A percentile compares a stretch with the other conserved stretches of the same genome.
These are phyloP conservation scores for Zoanthus gigantus DNA, from an alignment of 92 coral and sea anemone genomes.

Conservation along the genomic window DNA sequence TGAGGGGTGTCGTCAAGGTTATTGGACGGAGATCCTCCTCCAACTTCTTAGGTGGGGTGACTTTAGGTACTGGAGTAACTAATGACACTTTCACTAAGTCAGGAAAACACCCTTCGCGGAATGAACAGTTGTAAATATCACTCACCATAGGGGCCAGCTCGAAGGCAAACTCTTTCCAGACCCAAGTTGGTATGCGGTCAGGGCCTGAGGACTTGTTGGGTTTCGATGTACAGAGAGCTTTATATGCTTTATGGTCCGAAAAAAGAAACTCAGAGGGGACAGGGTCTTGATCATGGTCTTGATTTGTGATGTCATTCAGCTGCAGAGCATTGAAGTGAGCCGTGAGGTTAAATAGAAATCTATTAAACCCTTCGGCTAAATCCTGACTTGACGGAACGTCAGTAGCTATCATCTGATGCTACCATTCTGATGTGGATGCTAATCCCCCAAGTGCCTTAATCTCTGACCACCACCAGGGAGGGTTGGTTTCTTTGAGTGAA, in stretches of 20 bases:
- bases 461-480: no score
- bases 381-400: neutral
- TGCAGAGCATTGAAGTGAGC: neutral
- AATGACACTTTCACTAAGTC: neutral
- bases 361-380: neutral
- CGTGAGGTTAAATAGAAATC: slow-evolving; percentile 6
- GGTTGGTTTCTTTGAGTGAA: slow-evolving; percentile 9
- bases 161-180: no score
- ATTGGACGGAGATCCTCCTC: no score
- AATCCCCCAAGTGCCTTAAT: slow-evolving; percentile 3
- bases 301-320: neutral
- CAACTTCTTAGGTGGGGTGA: no score
- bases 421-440: slow-evolving; percentile 2
- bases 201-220: no score
- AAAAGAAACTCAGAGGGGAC: neutral
- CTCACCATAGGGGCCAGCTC: no score
- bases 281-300: neutral
- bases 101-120: slow-evolving; percentile 10
- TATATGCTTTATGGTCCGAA: neutral
- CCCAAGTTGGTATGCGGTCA: no score
- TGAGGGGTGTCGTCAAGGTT: no score
- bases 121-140: neutral
- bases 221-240: neutral
- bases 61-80: neutral
- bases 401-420: slow-evolving; percentile 18